These are phyloP conservation scores for Loriculus beryllinus DNA, from an alignment of 2,797 vertebrate species.

Conservation along the genomic window DNA sequence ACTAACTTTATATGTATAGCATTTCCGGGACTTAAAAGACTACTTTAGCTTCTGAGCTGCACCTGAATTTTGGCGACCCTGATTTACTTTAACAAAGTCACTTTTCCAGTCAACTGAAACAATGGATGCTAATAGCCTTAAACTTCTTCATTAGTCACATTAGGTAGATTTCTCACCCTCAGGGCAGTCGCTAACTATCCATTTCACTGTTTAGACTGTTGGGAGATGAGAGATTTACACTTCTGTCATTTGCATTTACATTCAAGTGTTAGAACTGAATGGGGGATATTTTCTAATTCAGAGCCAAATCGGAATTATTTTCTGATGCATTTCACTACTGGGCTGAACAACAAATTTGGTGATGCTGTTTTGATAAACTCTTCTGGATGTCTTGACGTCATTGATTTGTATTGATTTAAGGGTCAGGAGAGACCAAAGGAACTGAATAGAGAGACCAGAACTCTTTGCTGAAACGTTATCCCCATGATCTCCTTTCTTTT, in stretches of 20 bases:
- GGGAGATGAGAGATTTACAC: neutral
- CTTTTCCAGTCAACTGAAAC: neutral
- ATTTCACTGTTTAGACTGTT: neutral
- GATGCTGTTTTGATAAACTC: neutral
- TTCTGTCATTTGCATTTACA: neutral
- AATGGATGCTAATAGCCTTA: neutral
- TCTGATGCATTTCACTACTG: accelerated
- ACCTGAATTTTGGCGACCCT: neutral
- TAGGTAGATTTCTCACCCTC: neutral
- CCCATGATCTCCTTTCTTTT: neutral
- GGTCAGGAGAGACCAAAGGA: neutral
- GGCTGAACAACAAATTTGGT: neutral
- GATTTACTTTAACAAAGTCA: neutral
- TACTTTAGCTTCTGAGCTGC: neutral
- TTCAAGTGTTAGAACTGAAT: neutral
- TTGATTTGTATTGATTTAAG: neutral
- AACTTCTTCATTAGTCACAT: neutral
- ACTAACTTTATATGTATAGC: neutral
- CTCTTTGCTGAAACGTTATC: neutral
- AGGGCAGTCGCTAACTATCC: neutral
- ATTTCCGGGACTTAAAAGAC: neutral
- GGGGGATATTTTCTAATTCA: neutral
- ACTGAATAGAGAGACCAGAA: neutral
- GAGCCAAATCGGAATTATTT: neutral
- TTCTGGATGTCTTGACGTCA: neutral